Evolutionary conservation across 2,113 vertebrate genomes (phyloP).

Genomic region (Tonatia bakeri): DNA sequence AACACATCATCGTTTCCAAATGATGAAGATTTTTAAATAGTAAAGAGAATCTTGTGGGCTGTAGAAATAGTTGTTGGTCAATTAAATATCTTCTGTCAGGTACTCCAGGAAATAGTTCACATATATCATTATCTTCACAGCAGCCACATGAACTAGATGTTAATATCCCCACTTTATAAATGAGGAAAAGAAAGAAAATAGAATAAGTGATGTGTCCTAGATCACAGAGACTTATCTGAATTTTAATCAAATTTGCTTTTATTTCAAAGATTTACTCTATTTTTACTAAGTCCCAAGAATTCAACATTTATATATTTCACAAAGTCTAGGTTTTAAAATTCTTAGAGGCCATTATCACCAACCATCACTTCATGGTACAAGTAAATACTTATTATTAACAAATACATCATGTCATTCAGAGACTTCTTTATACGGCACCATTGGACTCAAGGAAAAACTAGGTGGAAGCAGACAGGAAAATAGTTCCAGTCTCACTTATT

Average conservation of each 20-base stretch:
- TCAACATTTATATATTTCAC: background rate
- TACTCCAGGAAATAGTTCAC: background rate
- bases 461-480: background rate
- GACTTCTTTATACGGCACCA: background rate
- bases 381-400: background rate
- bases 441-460: background rate
- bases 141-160: background rate
- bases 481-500: background rate
- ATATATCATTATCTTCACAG: background rate
- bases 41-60: background rate
- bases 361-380: background rate
- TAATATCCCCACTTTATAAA: background rate
- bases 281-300: background rate
- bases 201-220: background rate
- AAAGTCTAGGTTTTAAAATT: background rate
- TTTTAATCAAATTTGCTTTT: background rate
- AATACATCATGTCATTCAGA: background rate
- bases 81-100: background rate
- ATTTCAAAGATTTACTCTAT: background rate
- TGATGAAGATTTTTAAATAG: constrained; percentile 4
- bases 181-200: background rate
- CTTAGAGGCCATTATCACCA: background rate
- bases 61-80: background rate
- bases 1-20: background rate
- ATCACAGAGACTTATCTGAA: background rate